Percentiles rank a stretch among this genome's conserved stretches.
These are phyloP conservation scores for Andrena fulva DNA, from an alignment of 2,888 invertebrate genomes.

Conservation along the genomic window DNA sequence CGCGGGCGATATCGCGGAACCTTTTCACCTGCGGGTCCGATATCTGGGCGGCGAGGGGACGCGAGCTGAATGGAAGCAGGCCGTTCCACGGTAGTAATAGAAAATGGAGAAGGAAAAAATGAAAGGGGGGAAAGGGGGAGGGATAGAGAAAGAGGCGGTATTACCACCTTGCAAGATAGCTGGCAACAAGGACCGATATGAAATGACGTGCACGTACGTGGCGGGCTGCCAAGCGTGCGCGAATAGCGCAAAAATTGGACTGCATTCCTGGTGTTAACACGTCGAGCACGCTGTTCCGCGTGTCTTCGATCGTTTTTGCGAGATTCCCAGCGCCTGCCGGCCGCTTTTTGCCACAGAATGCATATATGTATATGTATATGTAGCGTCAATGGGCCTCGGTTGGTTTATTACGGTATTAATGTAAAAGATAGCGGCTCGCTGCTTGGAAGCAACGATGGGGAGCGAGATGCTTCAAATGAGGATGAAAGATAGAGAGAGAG, in stretches of 20 bases:
- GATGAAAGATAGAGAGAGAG: not conserved
- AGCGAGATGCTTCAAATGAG: not conserved
- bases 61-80: constrained; percentile 21
- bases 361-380: not conserved
- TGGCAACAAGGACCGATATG: constrained; percentile 64
- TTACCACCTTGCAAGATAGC: constrained; percentile 58
- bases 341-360: constrained; percentile 46
- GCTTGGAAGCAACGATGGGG: not conserved
- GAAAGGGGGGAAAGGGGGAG: not conserved
- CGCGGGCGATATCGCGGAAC: constrained; percentile 32
- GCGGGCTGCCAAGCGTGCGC: constrained; percentile 59
- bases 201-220: constrained; percentile 64
- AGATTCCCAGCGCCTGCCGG: constrained; percentile 57
- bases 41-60: constrained; percentile 6
- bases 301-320: constrained; percentile 66
- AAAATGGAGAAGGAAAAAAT: constrained; percentile 10
- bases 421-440: constrained; percentile 50
- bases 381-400: constrained; percentile 43
- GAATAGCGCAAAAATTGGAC: constrained; percentile 71
- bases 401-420: constrained; percentile 67
- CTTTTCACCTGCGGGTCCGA: constrained; percentile 47
- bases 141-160: constrained; percentile 24
- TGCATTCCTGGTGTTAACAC: constrained; percentile 74
- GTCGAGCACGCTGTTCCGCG: constrained; percentile 67
- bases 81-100: constrained; percentile 12